A percentile compares a stretch with the other conserved stretches of the same genome.
Evolutionary conservation across 2,113 vertebrate species (phyloP).

Genomic region (Leptodactylus fuscus): DNA sequence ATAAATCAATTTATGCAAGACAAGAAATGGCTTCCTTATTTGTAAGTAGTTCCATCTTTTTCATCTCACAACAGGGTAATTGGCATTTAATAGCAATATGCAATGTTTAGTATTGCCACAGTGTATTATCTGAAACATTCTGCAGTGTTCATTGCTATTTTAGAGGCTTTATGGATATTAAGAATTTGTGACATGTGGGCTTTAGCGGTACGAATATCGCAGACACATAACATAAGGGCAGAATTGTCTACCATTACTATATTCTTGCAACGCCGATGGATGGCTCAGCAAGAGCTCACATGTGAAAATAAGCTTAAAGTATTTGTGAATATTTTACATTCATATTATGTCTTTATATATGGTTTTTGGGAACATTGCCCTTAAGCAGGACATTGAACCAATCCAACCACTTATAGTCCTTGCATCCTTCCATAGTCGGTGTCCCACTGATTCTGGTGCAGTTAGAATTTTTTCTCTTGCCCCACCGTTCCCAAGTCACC

Average conservation of each 20-base stretch:
- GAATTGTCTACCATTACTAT: not conserved
- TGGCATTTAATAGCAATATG: slow-evolving; percentile 27
- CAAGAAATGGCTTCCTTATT: slow-evolving; percentile 2
- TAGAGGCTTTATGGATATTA: not conserved
- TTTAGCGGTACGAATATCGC: not conserved
- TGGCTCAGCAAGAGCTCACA: not conserved
- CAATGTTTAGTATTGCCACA: slow-evolving; percentile 4
- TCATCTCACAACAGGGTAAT: slow-evolving; percentile 34
- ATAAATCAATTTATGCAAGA: slow-evolving; percentile 21
- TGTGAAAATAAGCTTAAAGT: not conserved
- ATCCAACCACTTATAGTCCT: no score
- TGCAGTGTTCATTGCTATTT: not conserved
- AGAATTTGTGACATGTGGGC: no score
- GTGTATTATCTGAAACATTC: not conserved
- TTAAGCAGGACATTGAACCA: no score
- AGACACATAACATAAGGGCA: not conserved
- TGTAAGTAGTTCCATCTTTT: slow-evolving; percentile 13
- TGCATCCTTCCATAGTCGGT: no score
- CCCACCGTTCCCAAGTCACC: no score
- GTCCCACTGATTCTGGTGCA: no score
- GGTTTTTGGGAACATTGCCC: no score
- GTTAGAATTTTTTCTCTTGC: no score
- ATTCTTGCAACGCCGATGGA: not conserved
- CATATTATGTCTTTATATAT: no score
- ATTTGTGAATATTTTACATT: no score